Conservation (phyloP, 2,888 invertebrate species). For the Pristionchus maxplancki region DNA sequence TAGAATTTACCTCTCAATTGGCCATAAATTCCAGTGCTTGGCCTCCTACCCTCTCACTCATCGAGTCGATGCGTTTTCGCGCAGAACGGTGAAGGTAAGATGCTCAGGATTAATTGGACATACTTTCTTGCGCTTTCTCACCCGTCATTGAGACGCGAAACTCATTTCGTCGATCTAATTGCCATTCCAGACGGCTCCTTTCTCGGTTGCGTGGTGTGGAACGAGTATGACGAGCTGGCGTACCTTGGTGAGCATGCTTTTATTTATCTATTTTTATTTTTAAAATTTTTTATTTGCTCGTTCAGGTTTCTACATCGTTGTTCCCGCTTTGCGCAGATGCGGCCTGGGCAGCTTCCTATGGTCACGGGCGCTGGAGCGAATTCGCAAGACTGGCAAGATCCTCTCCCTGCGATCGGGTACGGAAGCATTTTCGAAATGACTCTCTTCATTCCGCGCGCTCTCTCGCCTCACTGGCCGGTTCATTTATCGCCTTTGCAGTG, state of each 20-base stretch:
- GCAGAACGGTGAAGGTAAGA: background rate
- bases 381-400: background rate
- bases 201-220: conserved; percentile 29
- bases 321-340: background rate
- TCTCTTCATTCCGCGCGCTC: background rate
- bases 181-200: background rate
- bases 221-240: conserved; percentile 2
- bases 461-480: background rate
- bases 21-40: background rate
- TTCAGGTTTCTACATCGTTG: conserved; percentile 5
- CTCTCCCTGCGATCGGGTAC: background rate
- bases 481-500: background rate
- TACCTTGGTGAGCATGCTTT: background rate
- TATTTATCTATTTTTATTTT: background rate
- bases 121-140: too few relatives aligned
- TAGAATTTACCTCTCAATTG: background rate
- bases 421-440: background rate
- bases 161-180: background rate
- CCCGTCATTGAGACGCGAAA: background rate
- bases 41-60: background rate
- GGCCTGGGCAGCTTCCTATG: background rate
- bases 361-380: background rate
- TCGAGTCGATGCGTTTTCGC: background rate
- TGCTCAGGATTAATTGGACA: too few relatives aligned
- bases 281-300: background rate